Percentiles rank a stretch among this genome's conserved stretches.
Conservation (phyloP, 1,140 invertebrate genomes). For the Heliconius himera region DNA sequence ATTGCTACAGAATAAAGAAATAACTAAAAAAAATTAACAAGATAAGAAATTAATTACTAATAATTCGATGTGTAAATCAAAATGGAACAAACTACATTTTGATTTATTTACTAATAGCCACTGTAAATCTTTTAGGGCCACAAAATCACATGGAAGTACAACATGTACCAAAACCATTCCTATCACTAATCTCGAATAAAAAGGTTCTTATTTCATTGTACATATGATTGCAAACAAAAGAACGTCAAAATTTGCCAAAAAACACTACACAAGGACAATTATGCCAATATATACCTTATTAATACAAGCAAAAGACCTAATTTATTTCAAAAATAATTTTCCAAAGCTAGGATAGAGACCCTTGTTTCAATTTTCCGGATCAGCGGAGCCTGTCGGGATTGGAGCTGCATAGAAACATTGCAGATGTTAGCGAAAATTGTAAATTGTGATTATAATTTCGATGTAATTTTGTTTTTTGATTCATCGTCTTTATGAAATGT, state of each 20-base stretch:
- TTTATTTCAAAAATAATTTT: not conserved
- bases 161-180: slow-evolving; percentile 12
- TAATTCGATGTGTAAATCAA: too few species aligned
- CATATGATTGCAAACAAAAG: slow-evolving; percentile 20
- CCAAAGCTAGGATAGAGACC: slow-evolving; percentile 39
- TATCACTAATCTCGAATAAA: slow-evolving; percentile 18
- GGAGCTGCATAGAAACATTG: slow-evolving; percentile 46
- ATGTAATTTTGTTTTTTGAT: not conserved
- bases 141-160: slow-evolving; percentile 56
- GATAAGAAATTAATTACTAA: too few species aligned
- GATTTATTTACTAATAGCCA: slow-evolving; percentile 58
- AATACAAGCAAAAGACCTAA: not conserved
- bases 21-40: too few species aligned
- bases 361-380: slow-evolving; percentile 78
- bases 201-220: slow-evolving; percentile 8
- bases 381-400: slow-evolving; percentile 65
- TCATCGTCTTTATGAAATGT: not conserved
- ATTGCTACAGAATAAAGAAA: too few species aligned
- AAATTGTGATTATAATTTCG: slow-evolving; percentile 13
- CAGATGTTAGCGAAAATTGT: slow-evolving; percentile 50
- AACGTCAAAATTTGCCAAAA: not conserved
- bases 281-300: slow-evolving; percentile 35
- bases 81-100: not conserved
- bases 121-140: slow-evolving; percentile 54
- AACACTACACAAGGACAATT: not conserved